Evolutionary conservation across 2,888 invertebrate genomes (phyloP).

Genomic region (Conus canariensis): DNA sequence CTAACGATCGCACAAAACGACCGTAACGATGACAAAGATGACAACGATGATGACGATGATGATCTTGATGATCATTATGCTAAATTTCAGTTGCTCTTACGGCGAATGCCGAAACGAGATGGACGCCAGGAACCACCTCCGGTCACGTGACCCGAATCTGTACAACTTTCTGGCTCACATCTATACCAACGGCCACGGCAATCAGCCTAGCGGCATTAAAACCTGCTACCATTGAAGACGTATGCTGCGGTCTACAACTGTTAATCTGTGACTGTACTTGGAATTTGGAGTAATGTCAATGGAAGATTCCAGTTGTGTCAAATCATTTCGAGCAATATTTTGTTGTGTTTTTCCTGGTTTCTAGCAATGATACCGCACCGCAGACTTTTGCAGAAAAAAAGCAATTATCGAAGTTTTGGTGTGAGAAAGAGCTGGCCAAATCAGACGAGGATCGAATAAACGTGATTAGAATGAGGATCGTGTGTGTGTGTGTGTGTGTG

Average conservation of each 20-base stretch:
- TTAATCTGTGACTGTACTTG: too few relatives aligned
- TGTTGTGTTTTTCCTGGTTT: background rate
- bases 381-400: too few relatives aligned
- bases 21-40: background rate
- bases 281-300: too few relatives aligned
- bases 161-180: slow-evolving; percentile 22
- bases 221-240: background rate
- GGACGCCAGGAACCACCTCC: slow-evolving; percentile 5
- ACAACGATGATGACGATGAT: background rate
- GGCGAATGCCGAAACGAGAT: background rate
- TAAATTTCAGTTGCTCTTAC: background rate
- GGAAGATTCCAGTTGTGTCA: background rate
- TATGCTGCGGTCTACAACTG: too few relatives aligned
- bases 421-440: too few relatives aligned
- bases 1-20: background rate
- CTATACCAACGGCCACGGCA: background rate
- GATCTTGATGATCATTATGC: background rate
- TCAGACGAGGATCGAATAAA: too few relatives aligned
- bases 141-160: slow-evolving; percentile 4
- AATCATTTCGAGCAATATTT: background rate
- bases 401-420: too few relatives aligned
- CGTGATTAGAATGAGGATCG: too few relatives aligned
- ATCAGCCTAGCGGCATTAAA: background rate
- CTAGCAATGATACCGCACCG: too few relatives aligned
- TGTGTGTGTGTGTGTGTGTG: too few relatives aligned